Base-by-base conservation (phyloP, 2,888 invertebrate species). In the Pinctada fucata region DNA sequence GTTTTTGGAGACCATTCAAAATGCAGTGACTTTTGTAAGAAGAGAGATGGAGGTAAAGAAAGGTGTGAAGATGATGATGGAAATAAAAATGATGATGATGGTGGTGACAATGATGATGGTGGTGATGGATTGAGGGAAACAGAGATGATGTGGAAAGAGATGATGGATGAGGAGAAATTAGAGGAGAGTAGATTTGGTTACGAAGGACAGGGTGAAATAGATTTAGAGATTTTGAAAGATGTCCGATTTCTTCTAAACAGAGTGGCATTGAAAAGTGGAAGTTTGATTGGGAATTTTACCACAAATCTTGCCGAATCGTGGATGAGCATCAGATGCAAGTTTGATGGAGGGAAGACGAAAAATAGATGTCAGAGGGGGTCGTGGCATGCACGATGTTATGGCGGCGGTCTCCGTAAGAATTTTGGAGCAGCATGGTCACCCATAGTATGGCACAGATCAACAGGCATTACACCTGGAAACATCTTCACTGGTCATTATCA, bases 231-330 rank as follows among this genome's bases (percentile, higher is more conserved):
- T 3, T 13, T 78, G 4, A 66, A 69, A 47, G 79, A 82, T 71
- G 73, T 84, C 3, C 10, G n/a, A 3, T 10, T 79, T 4, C 31
- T 81, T 67, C 69, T 83, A 49, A 75, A 81, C 52, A 63, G 80
- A 6, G 48, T 79, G 16, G 82, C 83, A 2, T 31, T 58, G 8
- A 84, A 83, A 78, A 51, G 73, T 68, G 75, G 72, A 2, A 31
- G 74, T 50, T 50, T 83, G 3, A 71, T 82, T 49, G 82, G 81
- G 2, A 82, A 83, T 58, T 75, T 78, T 65, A 82, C 80, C 13
- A 82, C 76, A n/a, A 83, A 83, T 52, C 63, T 83, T 8, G 76
- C 78, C 13, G 84, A 84, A 76, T 75, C 65, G n/a, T 83, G 81
- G 80, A 76, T 83, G 79, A 58, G 58, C 58, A 58, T 58, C 13